A percentile compares a stretch with the other conserved stretches of the same genome.
Evolutionary conservation across 2,797 vertebrate genomes (phyloP).

Genomic region (Muscicapa comitata): DNA sequence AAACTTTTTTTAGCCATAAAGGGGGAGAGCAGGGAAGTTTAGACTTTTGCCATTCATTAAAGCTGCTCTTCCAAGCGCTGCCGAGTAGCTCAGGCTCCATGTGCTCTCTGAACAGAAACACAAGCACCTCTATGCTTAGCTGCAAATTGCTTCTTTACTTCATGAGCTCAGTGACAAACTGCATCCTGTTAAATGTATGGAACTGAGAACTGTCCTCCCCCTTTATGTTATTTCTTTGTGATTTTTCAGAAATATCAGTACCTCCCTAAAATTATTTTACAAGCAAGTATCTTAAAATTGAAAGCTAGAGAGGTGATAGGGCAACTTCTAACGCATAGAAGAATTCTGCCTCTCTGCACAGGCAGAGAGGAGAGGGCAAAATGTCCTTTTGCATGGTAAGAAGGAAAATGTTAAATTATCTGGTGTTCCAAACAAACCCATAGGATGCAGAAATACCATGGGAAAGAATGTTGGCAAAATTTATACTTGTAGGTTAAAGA

Average conservation of each 20-base stretch:
- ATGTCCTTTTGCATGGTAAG: not conserved
- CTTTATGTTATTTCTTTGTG: not conserved
- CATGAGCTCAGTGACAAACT: not conserved
- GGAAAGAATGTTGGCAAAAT: not conserved
- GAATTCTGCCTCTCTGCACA: too few species aligned
- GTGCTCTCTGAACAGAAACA: not conserved
- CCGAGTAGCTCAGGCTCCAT: not conserved
- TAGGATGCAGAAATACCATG: not conserved
- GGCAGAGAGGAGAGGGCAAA: not conserved
- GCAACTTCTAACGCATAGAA: not conserved
- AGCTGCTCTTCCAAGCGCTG: not conserved
- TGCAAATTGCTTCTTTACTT: not conserved
- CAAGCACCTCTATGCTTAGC: not conserved
- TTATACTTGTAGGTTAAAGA: not conserved
- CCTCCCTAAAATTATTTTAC: not conserved
- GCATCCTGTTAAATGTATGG: not conserved
- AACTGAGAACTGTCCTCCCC: not conserved
- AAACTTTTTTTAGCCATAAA: not conserved
- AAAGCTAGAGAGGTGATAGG: not conserved
- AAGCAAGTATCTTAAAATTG: not conserved
- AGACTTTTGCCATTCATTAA: not conserved
- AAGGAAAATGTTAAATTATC: not conserved
- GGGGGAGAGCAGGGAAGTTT: not conserved
- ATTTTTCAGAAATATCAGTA: not conserved
- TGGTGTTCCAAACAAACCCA: not conserved